These are phyloP conservation scores for Seriola aureovittata DNA, from an alignment of 2,113 vertebrate species.

Conservation along the genomic window DNA sequence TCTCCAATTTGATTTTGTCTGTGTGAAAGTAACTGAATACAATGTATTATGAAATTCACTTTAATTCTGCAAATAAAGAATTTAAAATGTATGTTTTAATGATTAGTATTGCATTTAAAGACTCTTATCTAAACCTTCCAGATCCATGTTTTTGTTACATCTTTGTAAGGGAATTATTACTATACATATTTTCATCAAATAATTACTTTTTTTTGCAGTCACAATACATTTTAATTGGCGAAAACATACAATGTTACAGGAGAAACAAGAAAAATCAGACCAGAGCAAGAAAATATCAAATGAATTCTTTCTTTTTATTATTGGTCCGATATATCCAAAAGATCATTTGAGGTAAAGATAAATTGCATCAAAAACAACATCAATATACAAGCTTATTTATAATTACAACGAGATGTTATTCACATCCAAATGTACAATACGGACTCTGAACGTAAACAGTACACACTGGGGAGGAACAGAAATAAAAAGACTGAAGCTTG, in stretches of 20 bases:
- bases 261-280: not conserved
- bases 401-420: constrained; percentile 76
- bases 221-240: not conserved
- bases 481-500: constrained; percentile 6
- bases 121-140: not conserved
- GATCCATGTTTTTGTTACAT: not conserved
- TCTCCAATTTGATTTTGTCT: too few relatives aligned
- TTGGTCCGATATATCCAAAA: constrained; percentile 91
- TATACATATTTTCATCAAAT: not conserved
- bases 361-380: constrained; percentile 82
- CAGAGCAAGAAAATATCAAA: constrained; percentile 47
- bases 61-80: not conserved
- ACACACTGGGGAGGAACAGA: constrained; percentile 76
- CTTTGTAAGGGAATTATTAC: not conserved
- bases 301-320: constrained; percentile 81
- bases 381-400: constrained; percentile 86
- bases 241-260: not conserved
- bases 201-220: not conserved
- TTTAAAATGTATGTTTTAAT: not conserved
- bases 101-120: not conserved
- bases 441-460: constrained; percentile 85
- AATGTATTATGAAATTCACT: not conserved
- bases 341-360: constrained; percentile 90
- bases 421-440: constrained; percentile 77
- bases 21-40: not conserved